phyloP scores from a whole-genome alignment of 2,113 vertebrate genomes.

The Manacus vitellinus region DNA sequence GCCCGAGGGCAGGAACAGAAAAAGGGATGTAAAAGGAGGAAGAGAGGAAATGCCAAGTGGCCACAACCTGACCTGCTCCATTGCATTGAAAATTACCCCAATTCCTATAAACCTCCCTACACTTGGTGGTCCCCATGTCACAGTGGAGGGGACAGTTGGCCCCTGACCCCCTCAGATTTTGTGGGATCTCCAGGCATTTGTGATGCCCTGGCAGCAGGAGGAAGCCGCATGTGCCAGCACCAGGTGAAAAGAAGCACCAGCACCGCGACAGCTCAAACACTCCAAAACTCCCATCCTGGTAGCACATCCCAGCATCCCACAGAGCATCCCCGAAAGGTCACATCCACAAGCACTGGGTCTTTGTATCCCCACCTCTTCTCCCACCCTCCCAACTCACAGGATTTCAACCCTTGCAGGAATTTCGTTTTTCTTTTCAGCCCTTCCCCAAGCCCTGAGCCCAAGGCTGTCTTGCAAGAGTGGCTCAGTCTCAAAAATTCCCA shows the following conservation, averaged over 20 bases:
- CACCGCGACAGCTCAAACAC: neutral
- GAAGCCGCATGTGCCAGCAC: rapidly evolving
- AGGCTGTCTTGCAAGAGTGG: neutral
- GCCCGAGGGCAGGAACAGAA: neutral
- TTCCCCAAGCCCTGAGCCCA: neutral
- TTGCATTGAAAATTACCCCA: neutral
- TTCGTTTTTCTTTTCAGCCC: neutral
- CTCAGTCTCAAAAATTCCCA: neutral
- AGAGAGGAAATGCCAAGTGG: neutral
- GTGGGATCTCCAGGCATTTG: neutral
- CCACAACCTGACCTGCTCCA: neutral
- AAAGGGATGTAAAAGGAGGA: slow-evolving; percentile 57
- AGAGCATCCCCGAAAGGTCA: neutral
- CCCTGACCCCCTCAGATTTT: neutral
- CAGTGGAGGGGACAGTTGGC: neutral
- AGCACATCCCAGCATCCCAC: neutral
- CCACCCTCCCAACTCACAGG: neutral
- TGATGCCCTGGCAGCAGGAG: neutral
- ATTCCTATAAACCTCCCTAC: neutral
- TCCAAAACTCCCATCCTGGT: neutral
- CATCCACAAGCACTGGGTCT: rapidly evolving
- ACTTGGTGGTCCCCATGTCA: neutral
- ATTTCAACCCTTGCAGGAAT: neutral
- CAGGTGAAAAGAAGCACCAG: neutral
- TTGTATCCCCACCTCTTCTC: rapidly evolving